These are phyloP conservation scores for Ptychochromis oligacanthus DNA, from an alignment of 2,113 vertebrate genomes.

Conservation along the genomic window DNA sequence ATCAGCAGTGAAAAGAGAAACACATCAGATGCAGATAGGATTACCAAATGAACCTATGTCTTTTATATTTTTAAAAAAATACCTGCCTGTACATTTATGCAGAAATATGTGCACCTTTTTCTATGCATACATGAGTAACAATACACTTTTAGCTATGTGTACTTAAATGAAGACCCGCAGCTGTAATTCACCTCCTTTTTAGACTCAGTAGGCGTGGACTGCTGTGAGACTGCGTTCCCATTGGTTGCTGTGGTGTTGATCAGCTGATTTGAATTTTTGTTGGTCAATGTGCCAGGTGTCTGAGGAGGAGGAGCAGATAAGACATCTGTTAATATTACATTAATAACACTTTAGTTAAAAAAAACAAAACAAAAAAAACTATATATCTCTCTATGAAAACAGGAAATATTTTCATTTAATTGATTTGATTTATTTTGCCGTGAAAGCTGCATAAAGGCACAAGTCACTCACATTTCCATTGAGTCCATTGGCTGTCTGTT, in stretches of 20 bases:
- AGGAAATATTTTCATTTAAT: background rate
- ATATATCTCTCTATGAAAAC: background rate
- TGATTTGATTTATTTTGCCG: background rate
- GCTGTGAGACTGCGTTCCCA: constrained; percentile 76
- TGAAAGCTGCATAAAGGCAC: background rate
- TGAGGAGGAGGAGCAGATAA: constrained; percentile 35
- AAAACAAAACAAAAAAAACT: background rate
- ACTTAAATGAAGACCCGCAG: background rate
- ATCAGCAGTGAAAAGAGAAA: constrained; percentile 35
- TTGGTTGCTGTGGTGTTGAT: constrained; percentile 87
- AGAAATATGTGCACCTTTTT: background rate
- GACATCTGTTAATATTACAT: background rate
- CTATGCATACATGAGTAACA: background rate
- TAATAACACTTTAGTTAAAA: background rate
- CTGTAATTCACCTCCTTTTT: constrained; percentile 76
- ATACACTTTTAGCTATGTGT: background rate
- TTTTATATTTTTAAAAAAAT: background rate
- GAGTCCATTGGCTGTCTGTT: constrained; percentile 76
- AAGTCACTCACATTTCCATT: constrained; percentile 81
- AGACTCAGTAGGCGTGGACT: constrained; percentile 70
- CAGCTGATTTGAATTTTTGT: constrained; percentile 81
- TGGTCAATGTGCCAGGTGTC: constrained; percentile 75
- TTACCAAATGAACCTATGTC: background rate
- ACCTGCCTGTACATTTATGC: background rate
- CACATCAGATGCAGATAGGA: background rate